Base-by-base conservation (phyloP, 2,888 invertebrate species). In the Andrena bucephala region DNA sequence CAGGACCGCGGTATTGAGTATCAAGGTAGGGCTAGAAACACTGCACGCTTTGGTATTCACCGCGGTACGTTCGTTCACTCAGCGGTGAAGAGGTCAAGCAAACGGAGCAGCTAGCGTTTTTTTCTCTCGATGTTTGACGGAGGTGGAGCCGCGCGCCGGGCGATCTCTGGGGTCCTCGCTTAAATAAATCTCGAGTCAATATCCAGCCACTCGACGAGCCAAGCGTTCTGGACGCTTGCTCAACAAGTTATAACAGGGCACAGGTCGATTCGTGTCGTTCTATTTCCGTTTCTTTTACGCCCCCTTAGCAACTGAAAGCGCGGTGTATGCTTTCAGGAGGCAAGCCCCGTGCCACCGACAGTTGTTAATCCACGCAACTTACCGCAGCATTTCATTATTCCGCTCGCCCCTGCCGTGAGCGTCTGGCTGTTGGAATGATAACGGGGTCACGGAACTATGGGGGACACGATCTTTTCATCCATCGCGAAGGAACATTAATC, bases 201-300 rank as follows among this genome's bases (percentile, higher is more conserved):
- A 81, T 59, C 60, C 33, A 29, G 33, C 16, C 63, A 16, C 63
- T 57, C 59, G 69, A 66, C 68, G 59, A 24, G 57, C 59, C 63
- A 65, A 8, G 27, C 59, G 68, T 72, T 16, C 59, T 54, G 73
- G 69, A 60, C 62, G 78, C 59, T 80, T 57, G 81, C 52, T 81
- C 81, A 81, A 81, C 81, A 81, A 74, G 81, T 81, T 73, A 81
- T 52, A 36, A 29, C 63, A 1, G 13, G 57, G n/a, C 52, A 5
- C 63, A 52, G 52, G 57, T 42, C 63, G 67, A 59, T 65, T 42
- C 24, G 50, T 69, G 54, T 70, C 78, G 36, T 60, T 52, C 24
- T 67, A 42, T 24, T 33, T 24, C 36, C 16, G 50, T 13, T 36
- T 48, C 10, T 10, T 60, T 50, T 27, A 16, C 5, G 2, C 20